Evolutionary conservation across 2,888 invertebrate species (phyloP), one percentile per base, ranked within the genome.

Genomic region (Drosophila recens): DNA sequence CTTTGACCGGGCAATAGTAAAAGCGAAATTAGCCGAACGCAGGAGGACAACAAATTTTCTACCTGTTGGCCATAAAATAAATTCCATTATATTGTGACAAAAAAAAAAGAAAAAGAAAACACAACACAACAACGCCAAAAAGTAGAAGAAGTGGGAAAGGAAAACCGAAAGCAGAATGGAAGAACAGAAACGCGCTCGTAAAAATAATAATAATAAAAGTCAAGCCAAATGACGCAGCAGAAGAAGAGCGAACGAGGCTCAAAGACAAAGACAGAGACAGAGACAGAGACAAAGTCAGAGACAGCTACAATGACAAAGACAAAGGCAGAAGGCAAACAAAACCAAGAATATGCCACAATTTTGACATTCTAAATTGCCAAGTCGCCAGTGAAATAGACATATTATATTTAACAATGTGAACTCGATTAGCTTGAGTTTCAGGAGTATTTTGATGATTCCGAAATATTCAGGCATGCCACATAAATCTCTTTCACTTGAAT

Each of bases 41-140:
- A 63, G 62, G 70, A 70, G 82, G 82, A 80, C 77, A 83, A 82
- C 79, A 90, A 89, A 81, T 84, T 82, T 89, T 87, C 79, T 85
- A 90, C 90, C 90, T 90, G 91, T 87, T 91, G 90, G 88, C 79
- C 82, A 82, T 91, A 90, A 91, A 90, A 90, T 86, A 87, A 82
- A 85, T 90, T 82, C 82, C 78, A 79, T 84, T 88, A 89, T 84
- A 82, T 75, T 79, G 82, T 84, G 76, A 79, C 80, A 79, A 79
- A 79, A 79, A 53, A 53, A 27, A 46, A 46, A n/a, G n/a, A 23
- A 49, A 15, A 49, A 46, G 15, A 17, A 10, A 10, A 43, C 17
- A 36, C 9, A n/a, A 20, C 23, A 36, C 38, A 34, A 57, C 27
- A 62, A 11, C 4, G 36, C 30, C 17, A 23, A 52, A 49, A 62